Evolutionary conservation across 2,113 vertebrate genomes (phyloP).

Genomic region (Cephalopterus ornatus): DNA sequence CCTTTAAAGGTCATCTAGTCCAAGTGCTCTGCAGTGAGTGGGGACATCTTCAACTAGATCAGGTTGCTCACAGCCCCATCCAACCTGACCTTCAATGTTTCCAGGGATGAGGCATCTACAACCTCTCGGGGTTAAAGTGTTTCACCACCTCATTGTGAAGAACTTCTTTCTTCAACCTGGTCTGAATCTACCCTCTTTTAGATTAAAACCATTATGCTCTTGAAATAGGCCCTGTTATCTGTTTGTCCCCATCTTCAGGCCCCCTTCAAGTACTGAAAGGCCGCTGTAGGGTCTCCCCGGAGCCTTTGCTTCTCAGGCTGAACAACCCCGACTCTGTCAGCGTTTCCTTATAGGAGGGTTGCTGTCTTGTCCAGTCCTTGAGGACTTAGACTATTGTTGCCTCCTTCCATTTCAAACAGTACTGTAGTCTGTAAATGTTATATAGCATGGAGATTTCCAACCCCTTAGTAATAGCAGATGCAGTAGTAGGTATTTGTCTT

Average conservation of each 20-base stretch:
- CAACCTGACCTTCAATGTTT: neutral
- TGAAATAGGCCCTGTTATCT: neutral
- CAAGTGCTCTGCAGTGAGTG: neutral
- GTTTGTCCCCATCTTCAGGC: neutral
- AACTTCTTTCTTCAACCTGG: neutral
- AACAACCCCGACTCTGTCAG: neutral
- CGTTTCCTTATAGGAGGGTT: neutral
- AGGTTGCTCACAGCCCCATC: neutral
- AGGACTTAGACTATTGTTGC: neutral
- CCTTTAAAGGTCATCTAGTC: neutral
- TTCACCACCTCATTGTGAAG: neutral
- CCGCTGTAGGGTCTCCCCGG: accelerated
- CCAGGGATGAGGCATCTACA: neutral
- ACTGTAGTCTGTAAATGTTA: neutral
- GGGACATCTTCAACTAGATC: neutral
- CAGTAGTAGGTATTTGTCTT: neutral
- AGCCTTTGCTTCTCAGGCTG: neutral
- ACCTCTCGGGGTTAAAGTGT: neutral
- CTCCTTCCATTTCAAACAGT: neutral
- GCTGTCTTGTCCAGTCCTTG: neutral
- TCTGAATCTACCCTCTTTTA: neutral
- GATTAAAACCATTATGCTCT: neutral
- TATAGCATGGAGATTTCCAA: neutral
- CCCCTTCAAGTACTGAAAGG: neutral
- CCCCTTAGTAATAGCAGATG: neutral